Percentiles rank a stretch among this genome's conserved stretches.
Conservation (phyloP, 2,888 invertebrate genomes). For the Macrophya alboannulata region DNA sequence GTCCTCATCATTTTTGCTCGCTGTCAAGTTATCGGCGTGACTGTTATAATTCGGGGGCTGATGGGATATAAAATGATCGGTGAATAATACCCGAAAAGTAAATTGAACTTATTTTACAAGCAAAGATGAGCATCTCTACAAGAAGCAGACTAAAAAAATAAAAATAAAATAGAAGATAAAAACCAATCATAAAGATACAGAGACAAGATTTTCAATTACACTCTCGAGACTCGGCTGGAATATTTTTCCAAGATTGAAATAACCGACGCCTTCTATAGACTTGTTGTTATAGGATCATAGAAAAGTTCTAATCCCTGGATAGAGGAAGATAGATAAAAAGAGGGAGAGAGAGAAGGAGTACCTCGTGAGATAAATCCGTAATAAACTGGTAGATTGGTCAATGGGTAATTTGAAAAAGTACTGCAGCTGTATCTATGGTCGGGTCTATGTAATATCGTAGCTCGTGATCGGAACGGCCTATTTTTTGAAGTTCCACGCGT, state of each 20-base stretch:
- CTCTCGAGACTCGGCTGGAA: not conserved
- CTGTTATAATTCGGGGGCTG: not conserved
- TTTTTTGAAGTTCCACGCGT: not conserved
- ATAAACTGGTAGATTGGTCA: slow-evolving; percentile 6
- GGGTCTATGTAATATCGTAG: too few relatives aligned
- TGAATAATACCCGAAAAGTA: not conserved
- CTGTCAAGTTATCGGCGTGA: slow-evolving; percentile 4
- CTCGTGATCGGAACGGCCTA: not conserved
- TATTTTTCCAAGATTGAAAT: slow-evolving; percentile 18
- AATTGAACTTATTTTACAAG: not conserved
- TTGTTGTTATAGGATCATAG: not conserved
- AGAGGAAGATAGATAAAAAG: not conserved
- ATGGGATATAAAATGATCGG: slow-evolving; percentile 6
- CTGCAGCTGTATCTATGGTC: not conserved
- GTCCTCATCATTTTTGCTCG: not conserved
- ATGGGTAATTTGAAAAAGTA: slow-evolving; percentile 1
- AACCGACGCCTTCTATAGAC: not conserved
- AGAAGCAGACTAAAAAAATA: too few relatives aligned
- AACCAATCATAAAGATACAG: not conserved
- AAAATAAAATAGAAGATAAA: not conserved
- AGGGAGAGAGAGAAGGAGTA: not conserved
- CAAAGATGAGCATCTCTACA: not conserved
- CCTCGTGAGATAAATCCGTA: not conserved
- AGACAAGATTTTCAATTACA: slow-evolving; percentile 28
- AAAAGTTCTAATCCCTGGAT: slow-evolving; percentile 26